These are phyloP conservation scores for Panthera leo DNA, from an alignment of 2,113 vertebrate species.

Conservation along the genomic window DNA sequence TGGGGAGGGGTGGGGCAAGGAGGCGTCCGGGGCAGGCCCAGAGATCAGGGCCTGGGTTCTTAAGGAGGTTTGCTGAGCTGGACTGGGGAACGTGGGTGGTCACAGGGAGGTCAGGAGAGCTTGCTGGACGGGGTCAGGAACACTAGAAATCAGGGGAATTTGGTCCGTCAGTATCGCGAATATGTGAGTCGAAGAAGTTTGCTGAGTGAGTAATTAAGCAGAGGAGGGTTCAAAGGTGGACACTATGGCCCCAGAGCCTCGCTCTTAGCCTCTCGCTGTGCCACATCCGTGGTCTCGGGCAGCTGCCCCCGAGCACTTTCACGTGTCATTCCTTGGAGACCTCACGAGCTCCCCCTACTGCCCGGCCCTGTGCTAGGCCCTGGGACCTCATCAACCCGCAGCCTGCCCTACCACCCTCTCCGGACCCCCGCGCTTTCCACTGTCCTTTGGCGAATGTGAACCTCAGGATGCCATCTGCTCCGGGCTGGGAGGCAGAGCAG, in stretches of 20 bases:
- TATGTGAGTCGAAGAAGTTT: not conserved
- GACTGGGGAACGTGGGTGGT: not conserved
- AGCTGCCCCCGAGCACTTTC: fast-evolving
- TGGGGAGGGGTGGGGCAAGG: fast-evolving
- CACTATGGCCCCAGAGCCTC: not conserved
- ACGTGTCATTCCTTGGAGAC: fast-evolving
- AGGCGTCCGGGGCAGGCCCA: fast-evolving
- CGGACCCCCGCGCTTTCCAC: not conserved
- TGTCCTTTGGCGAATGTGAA: not conserved
- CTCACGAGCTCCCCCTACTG: fast-evolving
- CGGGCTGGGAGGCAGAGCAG: not conserved
- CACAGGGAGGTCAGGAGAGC: no score
- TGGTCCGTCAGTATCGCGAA: not conserved
- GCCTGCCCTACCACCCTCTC: not conserved
- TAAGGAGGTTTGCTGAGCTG: not conserved
- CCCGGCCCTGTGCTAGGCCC: not conserved
- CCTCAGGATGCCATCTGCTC: not conserved
- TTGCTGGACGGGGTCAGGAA: not conserved
- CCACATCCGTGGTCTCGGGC: not conserved
- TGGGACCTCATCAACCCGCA: not conserved
- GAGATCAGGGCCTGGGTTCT: not conserved
- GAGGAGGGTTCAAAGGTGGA: not conserved
- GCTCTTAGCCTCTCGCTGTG: no score
- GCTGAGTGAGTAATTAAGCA: not conserved
- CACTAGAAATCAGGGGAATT: not conserved